These are phyloP conservation scores for Embidobia sp. DNA, from an alignment of 2,888 invertebrate species.

Conservation along the genomic window DNA sequence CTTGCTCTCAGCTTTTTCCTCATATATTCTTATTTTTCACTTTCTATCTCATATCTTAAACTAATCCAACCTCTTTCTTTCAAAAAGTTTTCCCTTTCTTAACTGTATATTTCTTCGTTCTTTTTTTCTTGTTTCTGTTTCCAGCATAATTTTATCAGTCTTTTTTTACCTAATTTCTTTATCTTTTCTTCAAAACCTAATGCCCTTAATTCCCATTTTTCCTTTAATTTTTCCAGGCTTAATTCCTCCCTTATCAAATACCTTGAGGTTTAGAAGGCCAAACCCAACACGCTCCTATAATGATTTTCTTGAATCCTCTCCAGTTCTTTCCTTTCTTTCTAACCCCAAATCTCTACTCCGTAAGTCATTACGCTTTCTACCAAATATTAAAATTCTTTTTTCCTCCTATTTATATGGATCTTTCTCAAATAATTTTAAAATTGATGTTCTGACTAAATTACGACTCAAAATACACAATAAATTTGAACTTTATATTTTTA, in stretches of 20 bases:
- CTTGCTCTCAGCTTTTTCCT: neutral
- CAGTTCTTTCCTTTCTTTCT: slow-evolving; percentile 12
- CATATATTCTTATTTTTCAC: neutral
- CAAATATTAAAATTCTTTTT: slow-evolving; percentile 13
- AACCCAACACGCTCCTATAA: slow-evolving; percentile 23
- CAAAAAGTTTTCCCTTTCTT: neutral
- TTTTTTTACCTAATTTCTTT: neutral
- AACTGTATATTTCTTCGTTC: neutral
- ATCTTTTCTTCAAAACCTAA: slow-evolving; percentile 11
- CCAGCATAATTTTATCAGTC: slow-evolving; percentile 22
- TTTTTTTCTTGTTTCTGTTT: neutral
- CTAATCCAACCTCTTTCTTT: neutral
- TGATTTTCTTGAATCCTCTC: slow-evolving; percentile 21
- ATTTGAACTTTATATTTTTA: too few species aligned
- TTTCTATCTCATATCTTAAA: neutral
- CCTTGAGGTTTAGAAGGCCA: slow-evolving; percentile 20
- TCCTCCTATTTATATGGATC: slow-evolving; percentile 30
- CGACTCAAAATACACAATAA: too few species aligned
- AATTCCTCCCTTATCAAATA: slow-evolving; percentile 14
- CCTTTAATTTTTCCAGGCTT: slow-evolving; percentile 6
- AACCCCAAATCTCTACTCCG: slow-evolving; percentile 1
- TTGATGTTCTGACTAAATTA: too few species aligned
- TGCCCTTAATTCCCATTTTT: slow-evolving; percentile 1
- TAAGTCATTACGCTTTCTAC: slow-evolving; percentile 14
- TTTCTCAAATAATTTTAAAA: too few species aligned